These are phyloP conservation scores for Festucalex cinctus DNA, from an alignment of 2,113 vertebrate genomes.

Conservation along the genomic window DNA sequence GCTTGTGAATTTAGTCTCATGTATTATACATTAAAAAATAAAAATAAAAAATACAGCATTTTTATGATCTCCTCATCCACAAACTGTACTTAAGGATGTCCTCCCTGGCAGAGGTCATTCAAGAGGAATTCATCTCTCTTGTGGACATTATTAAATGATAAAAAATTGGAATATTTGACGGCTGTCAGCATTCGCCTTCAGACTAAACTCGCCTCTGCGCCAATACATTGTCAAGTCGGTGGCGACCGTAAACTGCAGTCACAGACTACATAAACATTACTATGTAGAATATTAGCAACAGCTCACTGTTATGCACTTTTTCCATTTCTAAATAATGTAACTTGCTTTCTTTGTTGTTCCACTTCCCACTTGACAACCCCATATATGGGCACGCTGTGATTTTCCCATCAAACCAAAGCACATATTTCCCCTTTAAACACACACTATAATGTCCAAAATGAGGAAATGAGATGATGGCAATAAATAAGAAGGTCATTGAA, in stretches of 20 bases:
- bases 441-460: background rate
- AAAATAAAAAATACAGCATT: background rate
- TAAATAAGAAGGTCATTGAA: background rate
- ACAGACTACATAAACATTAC: background rate
- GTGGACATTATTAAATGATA: background rate
- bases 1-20: background rate
- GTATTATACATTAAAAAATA: background rate
- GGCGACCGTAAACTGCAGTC: background rate
- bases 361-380: background rate
- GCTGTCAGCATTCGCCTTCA: background rate
- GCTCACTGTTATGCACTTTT: background rate
- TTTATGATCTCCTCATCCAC: background rate
- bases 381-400: background rate
- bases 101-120: background rate
- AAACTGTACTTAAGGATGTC: background rate
- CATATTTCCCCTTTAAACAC: background rate
- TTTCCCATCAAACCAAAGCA: background rate
- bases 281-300: background rate
- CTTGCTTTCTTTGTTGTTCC: background rate
- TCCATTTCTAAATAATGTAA: background rate
- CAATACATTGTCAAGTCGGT: background rate
- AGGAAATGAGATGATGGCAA: background rate
- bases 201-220: background rate
- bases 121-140: background rate
- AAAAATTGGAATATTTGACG: background rate